A percentile compares a stretch with the other conserved stretches of the same genome.
Evolutionary conservation across 1,140 invertebrate species (phyloP).

Genomic region (Drosophila mojavensis): DNA sequence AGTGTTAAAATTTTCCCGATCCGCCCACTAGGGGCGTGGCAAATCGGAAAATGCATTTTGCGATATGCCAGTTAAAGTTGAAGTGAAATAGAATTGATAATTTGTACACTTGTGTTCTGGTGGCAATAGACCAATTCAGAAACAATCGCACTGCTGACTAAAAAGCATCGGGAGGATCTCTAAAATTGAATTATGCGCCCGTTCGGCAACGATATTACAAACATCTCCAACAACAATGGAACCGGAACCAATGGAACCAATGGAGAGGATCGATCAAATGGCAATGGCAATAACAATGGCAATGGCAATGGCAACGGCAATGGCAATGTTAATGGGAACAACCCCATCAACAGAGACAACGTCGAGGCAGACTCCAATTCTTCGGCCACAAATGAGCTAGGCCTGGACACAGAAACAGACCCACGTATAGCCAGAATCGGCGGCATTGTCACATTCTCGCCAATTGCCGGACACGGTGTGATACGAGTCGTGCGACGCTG

Average conservation of each 20-base stretch:
- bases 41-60: no score
- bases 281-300: slow-evolving; percentile 64
- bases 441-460: slow-evolving; percentile 91
- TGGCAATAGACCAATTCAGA: neutral
- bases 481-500: slow-evolving; percentile 94
- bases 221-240: slow-evolving; percentile 68
- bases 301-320: slow-evolving; percentile 49
- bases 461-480: slow-evolving; percentile 92
- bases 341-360: slow-evolving; percentile 38
- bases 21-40: no score
- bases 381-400: slow-evolving; percentile 3
- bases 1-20: no score
- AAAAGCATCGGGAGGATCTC: neutral
- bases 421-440: slow-evolving; percentile 86
- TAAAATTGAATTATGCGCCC: slow-evolving; percentile 85
- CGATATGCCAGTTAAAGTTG: no score
- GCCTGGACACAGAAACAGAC: slow-evolving; percentile 54
- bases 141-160: neutral
- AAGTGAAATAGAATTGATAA: slow-evolving; percentile 16
- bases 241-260: no score
- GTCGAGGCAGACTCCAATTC: slow-evolving; percentile 7
- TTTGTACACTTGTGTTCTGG: neutral
- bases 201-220: slow-evolving; percentile 86
- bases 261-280: slow-evolving; percentile 42
- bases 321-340: slow-evolving; percentile 42